These are phyloP conservation scores for Siderastrea siderea DNA, from an alignment of 92 coral and sea anemone species.

Conservation along the genomic window DNA sequence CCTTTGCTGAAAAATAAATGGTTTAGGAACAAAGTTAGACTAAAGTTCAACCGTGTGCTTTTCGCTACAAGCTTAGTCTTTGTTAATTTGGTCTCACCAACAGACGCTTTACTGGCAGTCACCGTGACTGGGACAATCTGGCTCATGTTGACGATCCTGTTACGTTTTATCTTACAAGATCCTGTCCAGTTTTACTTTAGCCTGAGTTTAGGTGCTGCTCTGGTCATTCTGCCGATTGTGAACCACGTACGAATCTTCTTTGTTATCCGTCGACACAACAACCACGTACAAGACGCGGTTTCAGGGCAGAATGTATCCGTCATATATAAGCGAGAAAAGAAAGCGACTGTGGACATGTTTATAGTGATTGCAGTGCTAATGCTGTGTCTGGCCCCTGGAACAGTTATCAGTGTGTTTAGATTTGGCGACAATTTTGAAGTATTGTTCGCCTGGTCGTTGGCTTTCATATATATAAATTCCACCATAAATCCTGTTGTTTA, in stretches of 20 bases:
- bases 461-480: background rate
- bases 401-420: background rate
- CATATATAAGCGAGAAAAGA: slow-evolving; percentile 12
- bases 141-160: background rate
- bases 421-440: background rate
- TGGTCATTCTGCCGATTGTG: background rate
- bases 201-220: background rate
- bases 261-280: slow-evolving; percentile 23
- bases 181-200: background rate
- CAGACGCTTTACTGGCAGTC: background rate
- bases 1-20: no score
- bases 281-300: background rate
- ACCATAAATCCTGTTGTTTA: slow-evolving; percentile 20
- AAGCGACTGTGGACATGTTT: background rate
- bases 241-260: slow-evolving; percentile 10
- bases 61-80: no score
- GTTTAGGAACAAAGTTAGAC: no score
- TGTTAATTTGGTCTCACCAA: background rate
- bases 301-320: background rate
- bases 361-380: slow-evolving; percentile 4
- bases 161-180: background rate
- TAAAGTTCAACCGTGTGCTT: no score
- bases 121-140: background rate
- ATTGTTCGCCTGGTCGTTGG: background rate
- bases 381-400: background rate